Conservation (phyloP, 1,140 invertebrate species). For the Drosophila bocqueti region DNA sequence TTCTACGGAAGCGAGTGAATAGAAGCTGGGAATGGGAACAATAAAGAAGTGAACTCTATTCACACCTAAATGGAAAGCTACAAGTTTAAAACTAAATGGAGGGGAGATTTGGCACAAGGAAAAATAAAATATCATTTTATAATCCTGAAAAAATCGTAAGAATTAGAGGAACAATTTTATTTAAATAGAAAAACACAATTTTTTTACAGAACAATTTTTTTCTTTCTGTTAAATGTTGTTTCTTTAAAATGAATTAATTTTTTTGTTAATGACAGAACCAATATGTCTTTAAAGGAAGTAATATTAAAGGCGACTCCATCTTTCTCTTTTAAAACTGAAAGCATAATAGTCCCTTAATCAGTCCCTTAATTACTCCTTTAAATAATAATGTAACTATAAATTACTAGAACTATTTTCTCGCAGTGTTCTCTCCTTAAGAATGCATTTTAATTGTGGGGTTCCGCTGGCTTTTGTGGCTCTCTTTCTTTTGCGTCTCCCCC, state of each 20-base stretch:
- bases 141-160: no score
- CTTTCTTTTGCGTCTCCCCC: constrained; percentile 41
- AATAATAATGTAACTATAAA: neutral
- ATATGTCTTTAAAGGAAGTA: neutral
- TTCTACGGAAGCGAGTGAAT: neutral
- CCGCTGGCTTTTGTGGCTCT: constrained; percentile 45
- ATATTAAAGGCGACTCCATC: neutral
- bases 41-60: constrained; percentile 26
- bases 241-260: neutral
- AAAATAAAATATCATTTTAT: neutral
- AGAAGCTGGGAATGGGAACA: constrained; percentile 1
- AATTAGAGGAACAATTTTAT: no score
- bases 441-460: constrained; percentile 59
- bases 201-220: no score
- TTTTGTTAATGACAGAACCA: neutral
- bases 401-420: neutral
- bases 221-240: no score
- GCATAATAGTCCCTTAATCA: neutral
- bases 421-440: constrained; percentile 15
- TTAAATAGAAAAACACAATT: no score
- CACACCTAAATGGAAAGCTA: constrained; percentile 40
- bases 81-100: constrained; percentile 15
- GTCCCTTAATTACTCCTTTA: no score
- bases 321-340: neutral
- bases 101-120: constrained; percentile 6